These are phyloP conservation scores for Sterna hirundo DNA, from an alignment of 2,113 vertebrate genomes.

Conservation along the genomic window DNA sequence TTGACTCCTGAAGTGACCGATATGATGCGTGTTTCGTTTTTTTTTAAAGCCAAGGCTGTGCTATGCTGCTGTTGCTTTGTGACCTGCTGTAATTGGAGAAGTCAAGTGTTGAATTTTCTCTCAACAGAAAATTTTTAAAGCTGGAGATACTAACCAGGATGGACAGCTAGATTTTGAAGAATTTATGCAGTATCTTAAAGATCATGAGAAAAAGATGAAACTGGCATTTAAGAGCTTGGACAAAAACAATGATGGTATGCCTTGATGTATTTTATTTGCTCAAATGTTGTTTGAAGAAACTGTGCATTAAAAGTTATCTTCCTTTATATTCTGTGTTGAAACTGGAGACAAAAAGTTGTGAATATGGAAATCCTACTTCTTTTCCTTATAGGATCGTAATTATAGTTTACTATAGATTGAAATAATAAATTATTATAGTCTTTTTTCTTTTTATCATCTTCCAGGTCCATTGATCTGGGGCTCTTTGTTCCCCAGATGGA, in stretches of 20 bases:
- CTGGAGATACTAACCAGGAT: constrained; percentile 88
- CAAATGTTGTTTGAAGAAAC: background rate
- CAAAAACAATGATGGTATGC: constrained; percentile 91
- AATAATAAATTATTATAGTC: background rate
- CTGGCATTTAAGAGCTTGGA: constrained; percentile 95
- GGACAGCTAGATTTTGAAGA: constrained; percentile 90
- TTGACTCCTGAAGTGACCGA: background rate
- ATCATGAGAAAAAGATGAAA: constrained; percentile 94
- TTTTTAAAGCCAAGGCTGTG: background rate
- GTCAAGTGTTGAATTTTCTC: background rate
- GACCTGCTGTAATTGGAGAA: background rate
- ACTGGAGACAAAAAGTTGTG: background rate
- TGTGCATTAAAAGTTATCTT: background rate
- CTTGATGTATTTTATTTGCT: background rate
- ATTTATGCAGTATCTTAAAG: constrained; percentile 92
- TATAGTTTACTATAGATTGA: background rate
- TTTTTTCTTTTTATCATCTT: background rate
- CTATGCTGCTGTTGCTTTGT: background rate
- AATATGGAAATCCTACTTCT: background rate
- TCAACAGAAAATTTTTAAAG: constrained; percentile 89
- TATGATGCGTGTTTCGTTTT: background rate
- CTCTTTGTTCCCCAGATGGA: background rate
- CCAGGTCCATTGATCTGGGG: background rate
- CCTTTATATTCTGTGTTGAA: background rate
- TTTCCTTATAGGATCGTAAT: background rate